Evolutionary conservation across 2,888 invertebrate genomes (phyloP), one percentile per base, ranked within the genome.

Genomic region (Rhodophaea formosa): DNA sequence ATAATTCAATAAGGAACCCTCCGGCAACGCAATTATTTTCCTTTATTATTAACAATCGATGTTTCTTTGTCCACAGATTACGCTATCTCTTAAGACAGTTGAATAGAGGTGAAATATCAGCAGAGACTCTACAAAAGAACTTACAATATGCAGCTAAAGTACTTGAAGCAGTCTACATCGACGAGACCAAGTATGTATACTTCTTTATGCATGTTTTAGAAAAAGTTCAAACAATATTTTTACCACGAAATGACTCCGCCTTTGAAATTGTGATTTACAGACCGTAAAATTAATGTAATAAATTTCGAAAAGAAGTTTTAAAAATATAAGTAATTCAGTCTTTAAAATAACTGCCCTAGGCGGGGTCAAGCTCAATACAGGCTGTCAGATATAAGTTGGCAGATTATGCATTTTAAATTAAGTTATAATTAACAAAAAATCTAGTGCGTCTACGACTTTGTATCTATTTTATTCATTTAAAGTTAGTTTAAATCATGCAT

Each of bases 121-220:
- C 95, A 70, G 97, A 97, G 84, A 95, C 97, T 67, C 93, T 98
- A 75, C 96, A 97, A 92, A 95, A 96, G 86, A 98, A 98, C 91
- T 92, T 98, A 69, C 96, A 97, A 75, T 98, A 97, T 88, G 98
- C 98, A 57, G 97, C 97, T 15, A 95, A 96, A 78, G 98, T 98
- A 49, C 93, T 98, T 66, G 98, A 98, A 92, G 96, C 97, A 12
- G 97, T 97, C 67, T 97, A 97, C 92, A 95, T 97, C 81, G 98
- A 98, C 84, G 97, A 98, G 88, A 96, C 97, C 84, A 97, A 97
- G 98, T 97, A 95, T 92, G 95, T 94, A 84, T 65, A 58, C 10
- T 51, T 45, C 35, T 56, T 60, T 56, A 23, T 23, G 23, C 10
- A 17, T 3, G 23, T n/a, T 46, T 23, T 46, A 12, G 39, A 39